These are phyloP conservation scores for Brachionus calyciflorus DNA, from an alignment of 1,140 invertebrate genomes.

Conservation along the genomic window DNA sequence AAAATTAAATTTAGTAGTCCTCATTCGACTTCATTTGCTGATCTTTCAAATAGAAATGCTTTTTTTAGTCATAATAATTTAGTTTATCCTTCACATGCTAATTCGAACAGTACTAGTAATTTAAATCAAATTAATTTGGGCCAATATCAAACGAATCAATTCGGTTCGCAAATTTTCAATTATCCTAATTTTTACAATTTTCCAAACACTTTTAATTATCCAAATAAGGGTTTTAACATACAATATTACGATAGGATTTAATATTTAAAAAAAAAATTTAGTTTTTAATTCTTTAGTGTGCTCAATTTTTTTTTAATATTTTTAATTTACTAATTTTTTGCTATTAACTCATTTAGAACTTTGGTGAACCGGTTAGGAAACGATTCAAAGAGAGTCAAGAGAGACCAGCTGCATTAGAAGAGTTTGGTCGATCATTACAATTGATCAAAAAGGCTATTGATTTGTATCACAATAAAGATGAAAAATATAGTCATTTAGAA, in stretches of 20 bases:
- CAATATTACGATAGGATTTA: slow-evolving; percentile 36
- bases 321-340: slow-evolving; percentile 37
- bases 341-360: slow-evolving; percentile 54
- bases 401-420: slow-evolving; percentile 72
- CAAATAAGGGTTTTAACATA: neutral
- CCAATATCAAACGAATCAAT: neutral
- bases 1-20: neutral
- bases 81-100: neutral
- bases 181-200: neutral
- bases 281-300: slow-evolving; percentile 32
- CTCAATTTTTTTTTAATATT: slow-evolving; percentile 18
- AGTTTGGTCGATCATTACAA: slow-evolving; percentile 71
- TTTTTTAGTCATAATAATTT: slow-evolving; percentile 5
- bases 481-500: slow-evolving; percentile 78
- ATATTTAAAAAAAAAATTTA: neutral
- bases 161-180: neutral
- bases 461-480: slow-evolving; percentile 65
- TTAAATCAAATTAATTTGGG: neutral
- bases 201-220: neutral
- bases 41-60: slow-evolving; percentile 24
- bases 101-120: slow-evolving; percentile 29
- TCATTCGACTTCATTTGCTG: slow-evolving; percentile 26
- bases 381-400: slow-evolving; percentile 74
- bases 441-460: slow-evolving; percentile 73
- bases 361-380: slow-evolving; percentile 78